These are phyloP conservation scores for Collichthys lucidus DNA, from an alignment of 2,113 vertebrate species.

Conservation along the genomic window DNA sequence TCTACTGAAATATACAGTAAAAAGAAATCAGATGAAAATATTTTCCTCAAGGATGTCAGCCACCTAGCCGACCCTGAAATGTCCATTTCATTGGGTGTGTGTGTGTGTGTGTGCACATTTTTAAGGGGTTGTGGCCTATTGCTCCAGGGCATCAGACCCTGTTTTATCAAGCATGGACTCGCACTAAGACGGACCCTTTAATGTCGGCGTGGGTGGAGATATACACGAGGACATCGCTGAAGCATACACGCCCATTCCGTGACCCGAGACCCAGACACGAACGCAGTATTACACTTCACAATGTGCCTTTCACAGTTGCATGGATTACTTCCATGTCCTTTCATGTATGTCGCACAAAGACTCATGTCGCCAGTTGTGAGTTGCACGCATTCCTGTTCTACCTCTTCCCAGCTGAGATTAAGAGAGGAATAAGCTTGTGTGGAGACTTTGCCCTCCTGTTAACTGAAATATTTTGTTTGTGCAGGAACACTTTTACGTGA, in stretches of 20 bases:
- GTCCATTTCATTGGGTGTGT: slow-evolving; percentile 52
- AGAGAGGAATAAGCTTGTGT: neutral
- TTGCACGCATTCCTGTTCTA: neutral
- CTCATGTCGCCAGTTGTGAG: neutral
- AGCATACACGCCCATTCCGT: slow-evolving; percentile 30
- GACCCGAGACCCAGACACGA: slow-evolving; percentile 37
- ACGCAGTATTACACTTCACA: neutral
- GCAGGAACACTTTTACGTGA: neutral
- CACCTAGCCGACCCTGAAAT: slow-evolving; percentile 64
- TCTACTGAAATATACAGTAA: neutral
- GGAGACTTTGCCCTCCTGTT: neutral
- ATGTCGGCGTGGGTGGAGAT: slow-evolving; percentile 50
- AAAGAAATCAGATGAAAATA: slow-evolving; percentile 11
- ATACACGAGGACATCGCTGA: slow-evolving; percentile 33
- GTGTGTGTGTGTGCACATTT: slow-evolving; percentile 19
- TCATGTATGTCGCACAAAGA: slow-evolving; percentile 3
- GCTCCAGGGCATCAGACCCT: slow-evolving; percentile 65
- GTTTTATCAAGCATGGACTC: slow-evolving; percentile 56
- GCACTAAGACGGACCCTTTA: slow-evolving; percentile 52
- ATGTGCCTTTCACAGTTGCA: slow-evolving; percentile 4
- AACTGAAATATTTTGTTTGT: neutral
- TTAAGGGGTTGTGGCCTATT: slow-evolving; percentile 63
- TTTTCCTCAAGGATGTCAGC: slow-evolving; percentile 1
- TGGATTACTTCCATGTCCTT: slow-evolving; percentile 19
- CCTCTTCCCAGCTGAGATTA: neutral